Percentiles rank a stretch among this genome's conserved stretches.
Evolutionary conservation across 1,140 invertebrate species (phyloP).

Genomic region (Propsilocerus akamusi): DNA sequence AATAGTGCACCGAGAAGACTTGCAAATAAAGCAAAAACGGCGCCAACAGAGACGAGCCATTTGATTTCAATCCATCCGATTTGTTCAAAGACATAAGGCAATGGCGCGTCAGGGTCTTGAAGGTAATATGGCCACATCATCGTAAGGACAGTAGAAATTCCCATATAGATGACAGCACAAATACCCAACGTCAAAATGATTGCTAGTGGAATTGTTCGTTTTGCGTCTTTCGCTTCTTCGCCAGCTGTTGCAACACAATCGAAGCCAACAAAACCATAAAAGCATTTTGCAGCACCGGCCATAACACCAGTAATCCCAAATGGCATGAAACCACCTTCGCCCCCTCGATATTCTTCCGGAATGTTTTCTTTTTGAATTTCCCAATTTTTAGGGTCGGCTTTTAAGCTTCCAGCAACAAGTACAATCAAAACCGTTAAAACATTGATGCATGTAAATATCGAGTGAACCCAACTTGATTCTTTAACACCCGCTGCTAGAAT

Average conservation of each 20-base stretch:
- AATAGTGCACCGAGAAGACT: slow-evolving; percentile 81
- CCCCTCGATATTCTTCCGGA: slow-evolving; percentile 30
- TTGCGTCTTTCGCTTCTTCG: slow-evolving; percentile 72
- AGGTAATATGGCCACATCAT: slow-evolving; percentile 82
- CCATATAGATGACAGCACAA: slow-evolving; percentile 68
- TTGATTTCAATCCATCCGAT: slow-evolving; percentile 57
- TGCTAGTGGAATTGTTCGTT: slow-evolving; percentile 67
- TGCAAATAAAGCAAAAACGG: slow-evolving; percentile 55
- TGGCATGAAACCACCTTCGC: slow-evolving; percentile 64
- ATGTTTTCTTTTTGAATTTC: slow-evolving; percentile 33
- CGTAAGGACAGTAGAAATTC: slow-evolving; percentile 69
- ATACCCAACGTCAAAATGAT: slow-evolving; percentile 64
- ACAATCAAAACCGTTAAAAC: slow-evolving; percentile 67
- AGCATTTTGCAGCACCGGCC: slow-evolving; percentile 75
- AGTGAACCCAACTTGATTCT: slow-evolving; percentile 78
- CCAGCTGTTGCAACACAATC: slow-evolving; percentile 75
- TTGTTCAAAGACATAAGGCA: slow-evolving; percentile 61
- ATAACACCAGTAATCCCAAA: slow-evolving; percentile 63
- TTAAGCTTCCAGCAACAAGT: slow-evolving; percentile 61
- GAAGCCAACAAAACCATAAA: slow-evolving; percentile 83
- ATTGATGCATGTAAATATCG: slow-evolving; percentile 77
- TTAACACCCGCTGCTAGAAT: slow-evolving; percentile 67
- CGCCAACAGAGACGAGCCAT: slow-evolving; percentile 73
- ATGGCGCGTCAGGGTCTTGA: slow-evolving; percentile 62
- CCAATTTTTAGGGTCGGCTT: slow-evolving; percentile 51